Evolutionary conservation across 1,140 invertebrate genomes (phyloP), one percentile per base, ranked within the genome.

Genomic region (Leptinotarsa defecta): DNA sequence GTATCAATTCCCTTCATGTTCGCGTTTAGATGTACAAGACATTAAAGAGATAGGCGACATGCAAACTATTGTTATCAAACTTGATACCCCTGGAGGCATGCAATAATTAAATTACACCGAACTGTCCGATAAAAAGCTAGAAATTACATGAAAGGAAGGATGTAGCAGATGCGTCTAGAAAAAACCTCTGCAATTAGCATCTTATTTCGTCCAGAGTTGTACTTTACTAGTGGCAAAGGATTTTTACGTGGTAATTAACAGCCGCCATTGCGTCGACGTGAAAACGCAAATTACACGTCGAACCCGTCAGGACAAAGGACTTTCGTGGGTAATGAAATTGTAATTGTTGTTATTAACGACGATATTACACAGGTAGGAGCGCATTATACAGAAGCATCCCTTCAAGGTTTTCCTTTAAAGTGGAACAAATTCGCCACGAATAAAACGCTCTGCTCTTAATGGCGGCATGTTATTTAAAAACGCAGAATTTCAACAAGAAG

Each of bases 401-500:
- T 69, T 69, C 68, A 69, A 69, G 68, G 68, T 48, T 43, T 13
- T 13, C 68, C 13, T 20, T 13, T n/a, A 69, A 49, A 69, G 22
- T 69, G 68, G 68, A 69, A 69, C 68, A 69, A 69, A 69, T 69
- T 48, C 68, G 43, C 43, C 68, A 20, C 17, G 68, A n/a, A 19
- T 13, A 48, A 65, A 65, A 65, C 20, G 64, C 64, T 15, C 11
- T 24, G 15, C 64, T 65, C 20, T 65, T 13, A n/a, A 65, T 24
- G 22, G 43, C 20, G 20, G 24, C 68, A 69, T 69, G 63, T 65
- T 65, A 65, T 65, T 65, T 69, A 69, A 69, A 69, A 69, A 69
- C 27, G 43, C 43, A 48, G 27, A 69, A 69, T 75, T 65, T 43
- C 68, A 22, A 24, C 67, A 61, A 69, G 27, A 75, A 75, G 62